Evolutionary conservation across 2,113 vertebrate genomes (phyloP).

Genomic region (Collichthys lucidus): DNA sequence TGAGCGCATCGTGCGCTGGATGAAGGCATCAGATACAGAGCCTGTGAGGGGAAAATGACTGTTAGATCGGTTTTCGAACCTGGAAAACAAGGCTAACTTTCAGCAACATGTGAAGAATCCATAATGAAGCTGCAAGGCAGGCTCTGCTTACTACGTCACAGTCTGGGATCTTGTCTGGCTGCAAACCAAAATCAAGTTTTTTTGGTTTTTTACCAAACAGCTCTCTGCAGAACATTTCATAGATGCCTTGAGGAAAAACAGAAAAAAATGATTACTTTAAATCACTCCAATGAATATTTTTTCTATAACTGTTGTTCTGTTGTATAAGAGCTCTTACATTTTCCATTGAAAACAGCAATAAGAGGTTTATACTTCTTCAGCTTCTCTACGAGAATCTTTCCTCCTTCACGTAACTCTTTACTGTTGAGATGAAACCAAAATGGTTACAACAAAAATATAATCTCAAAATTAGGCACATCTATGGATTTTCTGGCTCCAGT

Average conservation of each 20-base stretch:
- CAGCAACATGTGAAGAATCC: neutral
- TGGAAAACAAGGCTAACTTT: neutral
- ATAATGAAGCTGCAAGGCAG: neutral
- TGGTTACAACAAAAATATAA: neutral
- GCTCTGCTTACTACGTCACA: conserved; percentile 92
- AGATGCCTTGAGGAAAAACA: conserved; percentile 87
- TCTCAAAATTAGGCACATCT: neutral
- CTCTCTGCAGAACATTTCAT: conserved; percentile 99
- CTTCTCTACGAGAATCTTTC: conserved; percentile 95
- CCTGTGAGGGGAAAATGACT: conserved; percentile 75
- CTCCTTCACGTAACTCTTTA: conserved; percentile 98
- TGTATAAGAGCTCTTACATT: conserved; percentile 88
- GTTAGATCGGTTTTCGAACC: neutral
- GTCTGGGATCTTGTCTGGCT: conserved; percentile 90
- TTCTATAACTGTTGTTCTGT: neutral
- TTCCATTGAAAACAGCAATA: conserved; percentile 98
- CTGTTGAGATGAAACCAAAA: conserved; percentile 77
- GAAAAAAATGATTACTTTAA: neutral
- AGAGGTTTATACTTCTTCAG: conserved; percentile 94
- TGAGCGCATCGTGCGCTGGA: conserved; percentile 98
- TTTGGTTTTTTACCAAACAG: conserved; percentile 96
- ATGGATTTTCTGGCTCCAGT: neutral
- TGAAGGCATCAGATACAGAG: conserved; percentile 97
- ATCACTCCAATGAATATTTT: neutral
- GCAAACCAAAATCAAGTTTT: conserved; percentile 82